Base-by-base conservation (phyloP, 2,888 invertebrate genomes). In the Drosophila prolongata region DNA sequence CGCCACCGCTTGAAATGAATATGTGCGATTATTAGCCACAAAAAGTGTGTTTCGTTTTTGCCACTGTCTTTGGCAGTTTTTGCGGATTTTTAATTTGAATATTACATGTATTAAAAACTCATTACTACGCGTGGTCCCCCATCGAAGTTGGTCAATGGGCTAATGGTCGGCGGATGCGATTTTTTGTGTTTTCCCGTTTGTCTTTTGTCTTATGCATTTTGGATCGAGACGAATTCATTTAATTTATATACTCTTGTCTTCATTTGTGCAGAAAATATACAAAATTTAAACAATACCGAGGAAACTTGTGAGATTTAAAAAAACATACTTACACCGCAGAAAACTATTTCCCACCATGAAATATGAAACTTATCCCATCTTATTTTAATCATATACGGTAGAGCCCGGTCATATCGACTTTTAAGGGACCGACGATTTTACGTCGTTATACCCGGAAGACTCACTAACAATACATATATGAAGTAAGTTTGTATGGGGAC, bases 21-120 rank as follows among this genome's bases (percentile, higher is more conserved):
- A 87, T 77, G 76, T 77, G 82, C 73, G 84, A 82, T 87, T 84
- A 82, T 82, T 78, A 68, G 55, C 53, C 56, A 55, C 53, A 61
- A 72, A 64, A 71, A 79, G 62, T 16, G 59, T 61, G 71, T 78
- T 83, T 40, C 61, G 72, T 78, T 81, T 85, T 84, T 84, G 78
- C 54, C 59, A 61, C 56, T 44, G 58, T 55, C 56, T 54, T 74
- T 68, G 47, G 43, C 19, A 16, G 49, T 59, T 67, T 79, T 73
- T 71, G 72, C 67, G 42, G 58, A 61, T 75, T 87, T 87, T 84
- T 87, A 83, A 83, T 83, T 83, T 83, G 77, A 83, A 87, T 87
- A 87, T 87, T 87, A 83, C 85, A 87, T 76, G 85, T 87, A 83
- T 87, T 83, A 83, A 83, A 83, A 85, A 85, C 79, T 79, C 83